phyloP scores from a whole-genome alignment of 2,888 invertebrate species.

The Trissoscelio sp. region DNA sequence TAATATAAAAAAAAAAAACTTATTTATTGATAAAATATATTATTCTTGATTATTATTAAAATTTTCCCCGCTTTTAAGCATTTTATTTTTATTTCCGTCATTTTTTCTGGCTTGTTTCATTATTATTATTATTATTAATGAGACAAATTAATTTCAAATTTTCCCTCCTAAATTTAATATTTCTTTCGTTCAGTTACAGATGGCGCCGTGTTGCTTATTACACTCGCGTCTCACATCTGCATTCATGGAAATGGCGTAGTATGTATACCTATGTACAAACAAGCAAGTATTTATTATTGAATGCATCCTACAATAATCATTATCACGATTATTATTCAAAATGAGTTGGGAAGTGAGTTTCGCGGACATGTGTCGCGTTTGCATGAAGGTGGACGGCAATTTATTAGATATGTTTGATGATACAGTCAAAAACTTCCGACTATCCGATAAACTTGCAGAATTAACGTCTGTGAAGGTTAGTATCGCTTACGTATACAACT shows the following conservation, averaged over 20 bases:
- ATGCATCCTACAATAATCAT: conserved; percentile 5
- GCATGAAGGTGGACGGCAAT: conserved; percentile 79
- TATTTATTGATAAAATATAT: too few species aligned
- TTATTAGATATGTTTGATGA: conserved; percentile 80
- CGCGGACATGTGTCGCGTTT: conserved; percentile 80
- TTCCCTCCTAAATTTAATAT: too few species aligned
- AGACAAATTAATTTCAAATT: too few species aligned
- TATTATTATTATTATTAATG: too few species aligned
- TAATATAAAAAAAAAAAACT: too few species aligned
- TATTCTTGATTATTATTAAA: too few species aligned
- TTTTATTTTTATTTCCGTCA: too few species aligned
- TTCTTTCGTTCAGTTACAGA: too few species aligned
- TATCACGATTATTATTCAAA: conserved; percentile 26
- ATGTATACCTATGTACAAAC: conserved; percentile 67
- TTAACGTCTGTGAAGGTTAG: conserved; percentile 77
- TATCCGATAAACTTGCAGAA: conserved; percentile 79
- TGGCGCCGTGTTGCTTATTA: too few species aligned
- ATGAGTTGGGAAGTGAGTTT: conserved; percentile 75
- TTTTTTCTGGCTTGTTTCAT: too few species aligned
- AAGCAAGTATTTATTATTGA: conserved; percentile 57
- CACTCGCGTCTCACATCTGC: too few species aligned
- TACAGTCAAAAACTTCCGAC: conserved; percentile 74
- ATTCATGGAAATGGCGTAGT: conserved; percentile 67
- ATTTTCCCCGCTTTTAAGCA: too few species aligned
- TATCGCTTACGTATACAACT: conserved; percentile 53